Conservation (phyloP, 2,888 invertebrate species). For the Clunio marinus region DNA sequence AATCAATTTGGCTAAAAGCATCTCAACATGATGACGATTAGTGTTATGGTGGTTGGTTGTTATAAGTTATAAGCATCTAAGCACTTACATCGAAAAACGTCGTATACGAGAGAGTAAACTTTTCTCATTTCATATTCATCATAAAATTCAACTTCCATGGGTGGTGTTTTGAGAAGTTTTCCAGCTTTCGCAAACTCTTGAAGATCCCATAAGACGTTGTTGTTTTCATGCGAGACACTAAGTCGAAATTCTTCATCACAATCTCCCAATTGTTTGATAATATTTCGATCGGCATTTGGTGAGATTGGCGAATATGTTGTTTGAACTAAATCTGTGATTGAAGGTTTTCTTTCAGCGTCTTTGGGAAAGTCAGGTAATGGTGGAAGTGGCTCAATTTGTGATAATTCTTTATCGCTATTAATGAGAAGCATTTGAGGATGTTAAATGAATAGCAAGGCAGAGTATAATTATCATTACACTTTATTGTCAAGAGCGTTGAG, state of each 20-base stretch:
- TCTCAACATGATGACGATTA: constrained; percentile 27
- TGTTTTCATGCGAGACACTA: constrained; percentile 31
- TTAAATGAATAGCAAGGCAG: not conserved
- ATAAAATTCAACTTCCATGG: constrained; percentile 44
- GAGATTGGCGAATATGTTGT: constrained; percentile 44
- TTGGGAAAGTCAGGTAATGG: not conserved
- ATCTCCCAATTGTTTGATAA: constrained; percentile 31
- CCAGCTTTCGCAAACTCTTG: constrained; percentile 47
- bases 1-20: constrained; percentile 38
- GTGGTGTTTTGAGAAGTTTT: constrained; percentile 46
- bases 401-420: constrained; percentile 12
- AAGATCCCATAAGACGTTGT: constrained; percentile 44
- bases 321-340: constrained; percentile 42
- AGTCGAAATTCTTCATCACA: constrained; percentile 35
- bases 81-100: constrained; percentile 56
- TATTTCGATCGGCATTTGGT: constrained; percentile 42
- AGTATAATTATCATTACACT: constrained; percentile 41
- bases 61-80: not conserved
- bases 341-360: constrained; percentile 8
- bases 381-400: constrained; percentile 39
- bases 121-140: constrained; percentile 57
- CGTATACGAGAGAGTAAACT: constrained; percentile 56
- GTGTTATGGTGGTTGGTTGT: not conserved
- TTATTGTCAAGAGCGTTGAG: constrained; percentile 49
- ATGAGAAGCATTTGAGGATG: not conserved